Evolutionary conservation across 2,113 vertebrate genomes (phyloP).

Genomic region (Ceuthmochares aereus): DNA sequence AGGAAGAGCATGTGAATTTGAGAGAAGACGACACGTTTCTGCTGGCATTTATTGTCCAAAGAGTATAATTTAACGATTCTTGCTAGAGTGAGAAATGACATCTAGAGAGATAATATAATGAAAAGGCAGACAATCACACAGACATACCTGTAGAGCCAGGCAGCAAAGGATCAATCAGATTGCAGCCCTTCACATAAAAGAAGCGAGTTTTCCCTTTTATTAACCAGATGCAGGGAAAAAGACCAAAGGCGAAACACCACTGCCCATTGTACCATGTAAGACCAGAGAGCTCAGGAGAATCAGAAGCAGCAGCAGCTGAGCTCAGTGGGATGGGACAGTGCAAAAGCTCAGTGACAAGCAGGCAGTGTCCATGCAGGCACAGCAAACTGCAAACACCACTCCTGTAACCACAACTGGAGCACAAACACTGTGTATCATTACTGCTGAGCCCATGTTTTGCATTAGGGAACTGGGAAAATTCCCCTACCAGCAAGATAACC

Average conservation of each 20-base stretch:
- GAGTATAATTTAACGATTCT: slow-evolving; percentile 15
- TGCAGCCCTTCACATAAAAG: slow-evolving; percentile 27
- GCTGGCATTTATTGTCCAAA: slow-evolving; percentile 18
- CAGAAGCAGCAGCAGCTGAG: not conserved
- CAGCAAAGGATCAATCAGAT: slow-evolving; percentile 22
- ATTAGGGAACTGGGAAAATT: not conserved
- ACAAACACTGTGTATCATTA: not conserved
- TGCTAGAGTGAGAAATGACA: slow-evolving; percentile 26
- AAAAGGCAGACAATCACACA: slow-evolving; percentile 45
- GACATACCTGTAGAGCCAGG: slow-evolving; percentile 4
- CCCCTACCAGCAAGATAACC: not conserved
- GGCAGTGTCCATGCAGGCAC: not conserved
- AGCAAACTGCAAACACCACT: not conserved
- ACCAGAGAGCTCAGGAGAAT: not conserved
- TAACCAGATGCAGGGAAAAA: not conserved
- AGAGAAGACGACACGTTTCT: not conserved
- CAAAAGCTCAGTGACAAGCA: not conserved
- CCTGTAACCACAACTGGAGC: not conserved
- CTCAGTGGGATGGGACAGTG: not conserved
- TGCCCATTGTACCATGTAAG: not conserved
- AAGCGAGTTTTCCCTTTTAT: slow-evolving; percentile 11
- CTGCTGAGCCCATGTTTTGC: not conserved
- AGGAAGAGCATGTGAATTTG: not conserved
- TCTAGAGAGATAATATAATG: slow-evolving; percentile 6
- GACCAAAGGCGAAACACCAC: not conserved